Conservation (phyloP, 2,797 vertebrate genomes). For the Brachymystax lenok region DNA sequence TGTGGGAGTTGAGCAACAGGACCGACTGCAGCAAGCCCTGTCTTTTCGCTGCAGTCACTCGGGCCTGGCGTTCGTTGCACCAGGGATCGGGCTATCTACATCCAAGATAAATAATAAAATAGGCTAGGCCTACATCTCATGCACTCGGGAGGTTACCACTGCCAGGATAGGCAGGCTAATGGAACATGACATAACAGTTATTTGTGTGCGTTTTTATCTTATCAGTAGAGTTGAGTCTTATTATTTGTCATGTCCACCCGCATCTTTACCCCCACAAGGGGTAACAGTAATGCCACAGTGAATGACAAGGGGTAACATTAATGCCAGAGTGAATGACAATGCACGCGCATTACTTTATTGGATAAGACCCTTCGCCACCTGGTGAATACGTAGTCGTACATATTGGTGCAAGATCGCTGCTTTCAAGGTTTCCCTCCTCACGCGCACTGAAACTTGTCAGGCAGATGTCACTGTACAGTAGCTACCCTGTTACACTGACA, state of each 20-base stretch:
- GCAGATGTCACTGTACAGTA: neutral
- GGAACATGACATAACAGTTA: conserved; percentile 10
- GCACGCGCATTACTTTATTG: conserved; percentile 57
- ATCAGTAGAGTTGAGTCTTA: neutral
- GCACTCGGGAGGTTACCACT: conserved; percentile 5
- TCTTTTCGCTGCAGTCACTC: conserved; percentile 31
- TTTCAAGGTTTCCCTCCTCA: conserved; percentile 26
- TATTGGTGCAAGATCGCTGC: conserved; percentile 52
- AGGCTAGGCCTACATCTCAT: too few relatives aligned
- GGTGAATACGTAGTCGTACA: conserved; percentile 28
- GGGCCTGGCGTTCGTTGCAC: conserved; percentile 54
- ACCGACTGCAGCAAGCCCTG: conserved; percentile 67
- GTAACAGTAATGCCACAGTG: conserved; percentile 36
- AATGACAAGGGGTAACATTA: too few relatives aligned
- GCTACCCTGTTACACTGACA: neutral
- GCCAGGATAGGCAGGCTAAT: conserved; percentile 42
- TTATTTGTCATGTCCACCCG: neutral
- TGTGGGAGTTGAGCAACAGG: conserved; percentile 74
- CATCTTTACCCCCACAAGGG: conserved; percentile 62
- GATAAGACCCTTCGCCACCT: conserved; percentile 57
- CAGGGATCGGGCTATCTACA: conserved; percentile 37
- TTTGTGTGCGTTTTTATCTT: neutral
- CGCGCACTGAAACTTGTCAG: conserved; percentile 12
- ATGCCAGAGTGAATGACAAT: conserved; percentile 53
- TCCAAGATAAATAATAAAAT: conserved; percentile 37